Evolutionary conservation across 2,888 invertebrate genomes (phyloP).

Genomic region (Bembecia ichneumoniformis): DNA sequence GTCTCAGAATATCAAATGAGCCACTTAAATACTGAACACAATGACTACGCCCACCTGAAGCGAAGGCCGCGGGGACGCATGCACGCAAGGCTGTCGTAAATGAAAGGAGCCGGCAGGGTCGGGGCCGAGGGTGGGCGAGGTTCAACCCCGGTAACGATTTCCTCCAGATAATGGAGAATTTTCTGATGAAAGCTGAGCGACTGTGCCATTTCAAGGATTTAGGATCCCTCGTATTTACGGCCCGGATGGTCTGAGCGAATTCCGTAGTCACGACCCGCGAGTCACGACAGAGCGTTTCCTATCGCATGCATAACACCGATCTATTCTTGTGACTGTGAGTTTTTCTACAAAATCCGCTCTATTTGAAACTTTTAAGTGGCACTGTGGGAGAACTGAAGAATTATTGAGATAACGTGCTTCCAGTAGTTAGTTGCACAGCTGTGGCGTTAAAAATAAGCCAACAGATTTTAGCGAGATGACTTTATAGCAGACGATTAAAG

Average conservation of each 20-base stretch:
- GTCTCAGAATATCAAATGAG: slow-evolving; percentile 71
- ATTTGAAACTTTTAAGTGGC: slow-evolving; percentile 31
- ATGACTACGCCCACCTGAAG: slow-evolving; percentile 68
- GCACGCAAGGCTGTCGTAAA: slow-evolving; percentile 65
- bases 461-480: slow-evolving; percentile 35
- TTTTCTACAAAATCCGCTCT: slow-evolving; percentile 3
- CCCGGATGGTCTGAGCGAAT: slow-evolving; percentile 48
- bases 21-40: slow-evolving; percentile 69
- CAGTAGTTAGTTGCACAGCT: slow-evolving; percentile 31
- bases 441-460: slow-evolving; percentile 34
- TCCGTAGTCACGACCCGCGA: slow-evolving; percentile 24
- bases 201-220: slow-evolving; percentile 63
- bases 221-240: slow-evolving; percentile 56
- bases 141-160: slow-evolving; percentile 67
- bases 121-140: slow-evolving; percentile 55
- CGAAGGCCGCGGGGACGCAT: slow-evolving; percentile 62
- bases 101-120: slow-evolving; percentile 51
- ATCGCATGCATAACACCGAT: slow-evolving; percentile 44
- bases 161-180: slow-evolving; percentile 69
- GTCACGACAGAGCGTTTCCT: slow-evolving; percentile 42
- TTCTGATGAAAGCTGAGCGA: slow-evolving; percentile 65
- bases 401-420: slow-evolving; percentile 44
- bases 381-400: slow-evolving; percentile 29
- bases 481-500: slow-evolving; percentile 43
- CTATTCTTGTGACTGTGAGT: slow-evolving; percentile 11